Base-by-base conservation (phyloP, 1,140 invertebrate species). In the Bombyx mandarina region DNA sequence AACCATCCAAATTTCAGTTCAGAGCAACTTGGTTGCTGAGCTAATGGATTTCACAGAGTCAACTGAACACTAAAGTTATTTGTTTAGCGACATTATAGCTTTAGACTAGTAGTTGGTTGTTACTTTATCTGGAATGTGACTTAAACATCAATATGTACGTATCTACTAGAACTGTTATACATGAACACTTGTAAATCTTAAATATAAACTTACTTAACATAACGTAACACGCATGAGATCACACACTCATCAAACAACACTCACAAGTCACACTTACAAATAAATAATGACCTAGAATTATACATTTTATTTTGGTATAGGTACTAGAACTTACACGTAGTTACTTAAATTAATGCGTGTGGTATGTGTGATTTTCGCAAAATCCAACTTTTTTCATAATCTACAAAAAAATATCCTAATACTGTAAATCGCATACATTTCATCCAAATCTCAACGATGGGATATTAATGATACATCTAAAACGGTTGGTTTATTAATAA, bases 201-300 rank as follows among this genome's bases (percentile, higher is more conserved):
- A 64, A 56, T 63, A 63, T 69, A 67, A 58, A 57, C 65, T 63
- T 65, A 63, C 61, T 56, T 42, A 26, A 54, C 58, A 45, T 62
- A 74, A 72, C 71, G 50, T 65, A 74, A 69, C 69, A 71, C 58
- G 58, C 71, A 79, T 85, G 84, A 87, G 78, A 85, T 87, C 80
- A 75, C 78, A 35, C 26, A 79, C 77, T 73, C 80, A 82, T 79
- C 76, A 76, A 56, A 77, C 70, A 73, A 66, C 69, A 75, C 65
- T 75, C 72, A 65, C 67, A 76, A 76, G 68, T 81, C 71, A 71
- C 67, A 76, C 58, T 70, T 78, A 73, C 67, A 75, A 85, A 87
- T 87, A 87, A 87, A 87, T 85, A 84, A 82, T 80, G 77, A 82
- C 74, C 78, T 84, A 81, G 71, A 79, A 72, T 35, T 75, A 70